phyloP scores from a whole-genome alignment of 1,140 invertebrate genomes.

The Bombus waltoni region DNA sequence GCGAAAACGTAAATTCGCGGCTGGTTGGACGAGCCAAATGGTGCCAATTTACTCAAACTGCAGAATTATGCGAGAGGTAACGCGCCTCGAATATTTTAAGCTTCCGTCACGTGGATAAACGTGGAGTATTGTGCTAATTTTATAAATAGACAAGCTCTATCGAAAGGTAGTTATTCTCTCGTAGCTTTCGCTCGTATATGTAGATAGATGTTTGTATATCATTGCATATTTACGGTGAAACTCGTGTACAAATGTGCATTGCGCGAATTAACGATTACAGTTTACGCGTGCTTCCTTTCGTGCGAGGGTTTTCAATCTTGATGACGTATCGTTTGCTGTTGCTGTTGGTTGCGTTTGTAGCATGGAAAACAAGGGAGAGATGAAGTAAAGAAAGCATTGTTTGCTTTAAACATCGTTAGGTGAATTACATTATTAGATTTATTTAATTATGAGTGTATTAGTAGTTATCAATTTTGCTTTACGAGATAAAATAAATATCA shows the following conservation, averaged over 20 bases:
- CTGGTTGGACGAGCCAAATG: conserved; percentile 37
- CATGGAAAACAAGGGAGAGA: not conserved
- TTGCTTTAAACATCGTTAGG: not conserved
- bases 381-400: not conserved
- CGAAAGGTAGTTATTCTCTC: not conserved
- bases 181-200: not conserved
- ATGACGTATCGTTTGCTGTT: not conserved
- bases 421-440: not conserved
- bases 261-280: not conserved
- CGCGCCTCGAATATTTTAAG: conserved; percentile 30
- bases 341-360: not conserved
- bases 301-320: not conserved
- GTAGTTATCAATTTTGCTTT: no score
- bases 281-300: not conserved
- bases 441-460: not conserved
- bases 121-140: conserved; percentile 12
- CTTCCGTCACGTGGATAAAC: not conserved
- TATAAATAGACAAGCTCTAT: conserved; percentile 26
- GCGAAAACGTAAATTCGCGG: conserved; percentile 38
- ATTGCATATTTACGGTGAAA: not conserved
- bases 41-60: conserved; percentile 48
- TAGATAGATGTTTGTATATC: not conserved
- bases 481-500: no score
- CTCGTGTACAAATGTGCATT: not conserved
- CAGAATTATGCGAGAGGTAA: conserved; percentile 40